Conservation (phyloP, 2,797 vertebrate species). For the Gadopsis bispinosus region DNA sequence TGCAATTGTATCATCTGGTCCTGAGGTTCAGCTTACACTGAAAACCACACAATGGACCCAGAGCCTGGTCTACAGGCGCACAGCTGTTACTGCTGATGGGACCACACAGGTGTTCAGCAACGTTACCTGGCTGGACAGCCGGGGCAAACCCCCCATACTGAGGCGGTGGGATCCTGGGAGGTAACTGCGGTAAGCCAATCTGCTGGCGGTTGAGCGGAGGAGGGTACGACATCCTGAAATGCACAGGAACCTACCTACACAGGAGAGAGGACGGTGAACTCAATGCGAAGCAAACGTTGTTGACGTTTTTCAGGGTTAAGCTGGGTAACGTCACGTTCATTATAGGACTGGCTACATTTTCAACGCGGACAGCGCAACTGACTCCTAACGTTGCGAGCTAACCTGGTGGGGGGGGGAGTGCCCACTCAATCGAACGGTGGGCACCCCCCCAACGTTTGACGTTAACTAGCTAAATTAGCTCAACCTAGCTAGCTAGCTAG, state of each 20-base stretch:
- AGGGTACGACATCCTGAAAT: slow-evolving; percentile 94
- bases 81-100: not conserved
- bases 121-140: slow-evolving; percentile 86
- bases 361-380: not conserved
- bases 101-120: not conserved
- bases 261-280: not conserved
- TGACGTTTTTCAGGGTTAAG: not conserved
- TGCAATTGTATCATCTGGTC: not conserved
- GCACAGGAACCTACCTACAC: slow-evolving; percentile 38
- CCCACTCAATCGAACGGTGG: not conserved
- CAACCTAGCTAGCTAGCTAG: slow-evolving; percentile 52
- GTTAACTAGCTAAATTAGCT: slow-evolving; percentile 61
- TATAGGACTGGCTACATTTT: not conserved
- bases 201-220: slow-evolving; percentile 97
- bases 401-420: not conserved
- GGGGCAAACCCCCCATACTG: slow-evolving; percentile 94
- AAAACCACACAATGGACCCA: not conserved
- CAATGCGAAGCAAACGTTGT: not conserved
- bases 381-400: not conserved
- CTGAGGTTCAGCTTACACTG: not conserved
- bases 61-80: not conserved
- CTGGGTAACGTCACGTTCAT: not conserved
- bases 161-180: slow-evolving; percentile 95
- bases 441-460: slow-evolving; percentile 8
- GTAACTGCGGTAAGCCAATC: slow-evolving; percentile 87